These are phyloP conservation scores for Aphyosemion australe DNA, from an alignment of 2,113 vertebrate genomes.

Conservation along the genomic window DNA sequence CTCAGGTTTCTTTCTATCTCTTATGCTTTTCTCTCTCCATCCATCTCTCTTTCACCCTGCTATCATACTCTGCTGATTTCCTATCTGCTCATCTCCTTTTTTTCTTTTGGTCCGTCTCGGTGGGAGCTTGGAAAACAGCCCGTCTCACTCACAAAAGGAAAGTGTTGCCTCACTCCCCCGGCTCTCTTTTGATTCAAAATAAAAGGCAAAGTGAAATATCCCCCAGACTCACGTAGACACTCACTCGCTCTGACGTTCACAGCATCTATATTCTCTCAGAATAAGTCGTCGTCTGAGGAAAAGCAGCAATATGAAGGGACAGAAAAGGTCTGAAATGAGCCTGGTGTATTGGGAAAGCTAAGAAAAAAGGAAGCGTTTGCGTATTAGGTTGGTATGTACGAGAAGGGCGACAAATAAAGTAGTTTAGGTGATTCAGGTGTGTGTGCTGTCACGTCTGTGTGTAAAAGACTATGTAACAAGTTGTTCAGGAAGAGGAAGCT, in stretches of 20 bases:
- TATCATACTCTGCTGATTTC: constrained; percentile 10
- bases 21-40: constrained; percentile 9
- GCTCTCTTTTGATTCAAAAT: constrained; percentile 57
- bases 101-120: constrained; percentile 11
- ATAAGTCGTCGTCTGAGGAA: constrained; percentile 25
- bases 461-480: constrained; percentile 28
- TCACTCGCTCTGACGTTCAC: constrained; percentile 29
- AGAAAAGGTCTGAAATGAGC: constrained; percentile 31
- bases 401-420: constrained; percentile 20
- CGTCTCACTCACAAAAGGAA: constrained; percentile 43
- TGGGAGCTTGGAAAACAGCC: constrained; percentile 54
- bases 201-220: constrained; percentile 53
- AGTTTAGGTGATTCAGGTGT: not conserved
- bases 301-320: constrained; percentile 4
- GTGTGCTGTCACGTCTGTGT: not conserved
- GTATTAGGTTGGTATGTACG: constrained; percentile 4
- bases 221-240: constrained; percentile 23
- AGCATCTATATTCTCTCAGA: constrained; percentile 20
- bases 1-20: not conserved
- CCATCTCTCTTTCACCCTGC: constrained; percentile 8
- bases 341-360: constrained; percentile 35
- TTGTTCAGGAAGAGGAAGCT: constrained; percentile 28
- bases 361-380: constrained; percentile 13
- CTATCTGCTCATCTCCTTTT: constrained; percentile 10
- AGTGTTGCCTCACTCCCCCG: constrained; percentile 38